phyloP scores from a whole-genome alignment of 92 coral and sea anemone species.

The Pocillopora meandrina region DNA sequence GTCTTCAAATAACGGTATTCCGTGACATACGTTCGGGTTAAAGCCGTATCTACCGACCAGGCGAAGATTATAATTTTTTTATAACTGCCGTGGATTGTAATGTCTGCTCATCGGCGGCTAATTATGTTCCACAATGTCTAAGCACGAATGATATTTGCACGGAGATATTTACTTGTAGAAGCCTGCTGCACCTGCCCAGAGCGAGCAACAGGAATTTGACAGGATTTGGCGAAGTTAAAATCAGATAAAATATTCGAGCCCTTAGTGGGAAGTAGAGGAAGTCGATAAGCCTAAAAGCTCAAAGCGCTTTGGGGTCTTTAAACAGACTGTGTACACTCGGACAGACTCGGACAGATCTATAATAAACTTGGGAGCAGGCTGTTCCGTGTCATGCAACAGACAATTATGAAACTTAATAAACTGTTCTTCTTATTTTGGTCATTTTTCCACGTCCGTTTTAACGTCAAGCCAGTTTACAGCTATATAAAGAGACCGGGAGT shows the following conservation, averaged over 20 bases:
- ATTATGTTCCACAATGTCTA: neutral
- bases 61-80: conserved; percentile 21
- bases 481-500: neutral
- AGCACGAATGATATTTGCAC: neutral
- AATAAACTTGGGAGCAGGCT: neutral
- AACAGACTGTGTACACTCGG: no score
- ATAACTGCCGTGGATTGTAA: conserved; percentile 5
- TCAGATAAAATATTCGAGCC: neutral
- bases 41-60: conserved; percentile 14
- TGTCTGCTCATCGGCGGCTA: neutral
- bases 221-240: neutral
- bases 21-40: conserved; percentile 35
- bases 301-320: neutral
- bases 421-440: neutral
- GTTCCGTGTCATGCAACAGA: neutral
- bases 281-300: neutral
- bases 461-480: neutral
- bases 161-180: neutral
- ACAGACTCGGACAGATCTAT: neutral
- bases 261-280: conserved; percentile 1
- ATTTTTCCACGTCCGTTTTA: neutral
- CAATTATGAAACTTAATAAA: neutral
- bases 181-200: neutral
- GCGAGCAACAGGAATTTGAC: conserved; percentile 5
- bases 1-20: conserved; percentile 39